Evolutionary conservation across 1,140 invertebrate genomes (phyloP), one percentile per base, ranked within the genome.

Genomic region (Ceratina australensis): DNA sequence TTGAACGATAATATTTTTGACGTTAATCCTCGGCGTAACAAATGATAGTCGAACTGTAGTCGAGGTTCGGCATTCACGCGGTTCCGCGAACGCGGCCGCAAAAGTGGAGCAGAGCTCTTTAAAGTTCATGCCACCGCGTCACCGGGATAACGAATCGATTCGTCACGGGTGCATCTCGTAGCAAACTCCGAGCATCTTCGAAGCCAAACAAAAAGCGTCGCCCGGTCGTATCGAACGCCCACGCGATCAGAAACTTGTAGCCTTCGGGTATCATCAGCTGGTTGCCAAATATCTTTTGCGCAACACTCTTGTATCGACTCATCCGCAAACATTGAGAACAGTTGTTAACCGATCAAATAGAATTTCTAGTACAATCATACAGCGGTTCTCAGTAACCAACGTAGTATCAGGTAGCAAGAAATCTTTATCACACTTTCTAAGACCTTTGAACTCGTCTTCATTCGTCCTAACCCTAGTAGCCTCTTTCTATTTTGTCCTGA

Each of bases 211-310:
- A 61, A 61, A 52, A 22, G 26, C 24, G 24, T 68, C 65, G 26
- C 10, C 3, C 26, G 26, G 10, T n/a, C n/a, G n/a, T 24, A 47
- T 16, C 49, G 15, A 20, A 13, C 50, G 26, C 47, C 56, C 56
- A 71, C 66, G 47, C 74, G 24, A 60, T 52, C 4, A 7, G 66
- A 50, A 42, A 52, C 50, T 66, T 28, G 20, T 65, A 47, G 13
- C 24, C 42, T 59, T 59, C 24, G 20, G 0, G 42, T 69, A 61
- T 18, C 42, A 22, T 13, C 13, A 18, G 10, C 0, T 20, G 47
- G 47, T 3, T 76, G 74, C 74, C 74, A 76, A 71, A 71, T 68
- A 54, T 71, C 15, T 42, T 42, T 77, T 61, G 57, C 74, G 66
- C 47, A 71, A 69, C 20, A 16, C 15, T 47, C 33, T 33, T 33